Evolutionary conservation across 2,797 vertebrate species (phyloP), one percentile per base, ranked within the genome.

Genomic region (Ctenopoma kingsleyae): DNA sequence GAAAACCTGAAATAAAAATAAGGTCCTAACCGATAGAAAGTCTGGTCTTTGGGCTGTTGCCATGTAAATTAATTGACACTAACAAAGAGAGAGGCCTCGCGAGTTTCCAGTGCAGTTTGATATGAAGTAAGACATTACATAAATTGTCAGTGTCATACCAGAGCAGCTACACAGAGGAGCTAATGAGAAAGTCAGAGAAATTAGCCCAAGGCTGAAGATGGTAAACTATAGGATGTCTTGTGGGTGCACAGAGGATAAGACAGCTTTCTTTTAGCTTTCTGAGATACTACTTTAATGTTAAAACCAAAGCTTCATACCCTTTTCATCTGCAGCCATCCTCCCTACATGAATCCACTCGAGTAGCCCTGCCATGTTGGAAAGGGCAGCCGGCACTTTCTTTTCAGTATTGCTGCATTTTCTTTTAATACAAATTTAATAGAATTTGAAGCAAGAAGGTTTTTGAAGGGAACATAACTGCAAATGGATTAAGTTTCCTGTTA

Each of bases 101-200:
- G 59, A 59, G 47, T 78, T 71, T 59, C 66, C 51, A 19, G 1
- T 27, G 1, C 40, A 62, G 56, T 65, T 63, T 75, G 66, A 82
- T 63, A 30, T 49, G 62, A 80, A 85, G 78, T 76, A 73, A 85
- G 81, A 85, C 48, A 9, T 81, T 68, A 76, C 58, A 78, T 76
- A 70, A 80, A 86, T 76, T 71, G 82, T 76, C 78, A 70, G 43
- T 84, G 85, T 89, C 82, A 55, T 69, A 68, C 50, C 74, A 75
- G 79, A 81, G 79, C 72, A 67, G 67, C 52, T 66, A 76, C 68
- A 70, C 72, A 49, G 64, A 56, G 74, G 67, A 76, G 64, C 77
- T 79, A 82, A 84, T 78, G 66, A 81, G 77, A 77, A 69, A 67
- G 78, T 80, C 66, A 83, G 71, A 81, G 73, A 55, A 77, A 81